Conservation (phyloP, 1,140 invertebrate genomes). For the Caenorhabditis tropicalis region DNA sequence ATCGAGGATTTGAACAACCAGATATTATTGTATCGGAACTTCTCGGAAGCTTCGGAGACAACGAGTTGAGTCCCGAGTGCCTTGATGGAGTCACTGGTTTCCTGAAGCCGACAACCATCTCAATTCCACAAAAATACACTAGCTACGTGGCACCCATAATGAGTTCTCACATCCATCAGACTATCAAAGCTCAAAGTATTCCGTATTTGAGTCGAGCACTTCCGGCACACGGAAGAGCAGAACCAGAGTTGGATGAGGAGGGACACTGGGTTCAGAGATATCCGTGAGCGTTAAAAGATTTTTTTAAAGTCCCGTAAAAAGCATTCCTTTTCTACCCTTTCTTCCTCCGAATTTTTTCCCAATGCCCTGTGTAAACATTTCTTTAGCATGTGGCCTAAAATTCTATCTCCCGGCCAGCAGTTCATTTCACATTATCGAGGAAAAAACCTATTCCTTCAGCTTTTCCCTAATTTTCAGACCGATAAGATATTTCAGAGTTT, state of each 20-base stretch:
- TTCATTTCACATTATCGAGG: no score
- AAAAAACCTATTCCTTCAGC: no score
- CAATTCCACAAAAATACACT: constrained; percentile 63
- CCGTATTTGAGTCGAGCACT: constrained; percentile 19
- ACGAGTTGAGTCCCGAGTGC: constrained; percentile 94
- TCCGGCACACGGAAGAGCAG: not conserved
- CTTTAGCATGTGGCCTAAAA: no score
- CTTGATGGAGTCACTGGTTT: constrained; percentile 83
- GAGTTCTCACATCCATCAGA: constrained; percentile 62
- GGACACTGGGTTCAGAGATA: constrained; percentile 19
- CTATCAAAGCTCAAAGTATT: not conserved
- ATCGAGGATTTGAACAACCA: constrained; percentile 75
- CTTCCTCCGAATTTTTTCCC: no score
- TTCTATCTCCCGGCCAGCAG: no score
- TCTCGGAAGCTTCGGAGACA: constrained; percentile 96
- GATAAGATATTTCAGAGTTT: not conserved
- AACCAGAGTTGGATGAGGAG: constrained; percentile 44
- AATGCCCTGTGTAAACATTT: no score
- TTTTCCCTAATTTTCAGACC: no score
- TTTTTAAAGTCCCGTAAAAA: no score
- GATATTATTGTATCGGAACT: constrained; percentile 97
- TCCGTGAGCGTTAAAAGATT: constrained; percentile 38
- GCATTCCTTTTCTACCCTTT: no score
- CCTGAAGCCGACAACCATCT: constrained; percentile 62
- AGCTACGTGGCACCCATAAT: constrained; percentile 63